These are phyloP conservation scores for Microcebus griseorufus DNA, from an alignment of 2,113 vertebrate species.

Conservation along the genomic window DNA sequence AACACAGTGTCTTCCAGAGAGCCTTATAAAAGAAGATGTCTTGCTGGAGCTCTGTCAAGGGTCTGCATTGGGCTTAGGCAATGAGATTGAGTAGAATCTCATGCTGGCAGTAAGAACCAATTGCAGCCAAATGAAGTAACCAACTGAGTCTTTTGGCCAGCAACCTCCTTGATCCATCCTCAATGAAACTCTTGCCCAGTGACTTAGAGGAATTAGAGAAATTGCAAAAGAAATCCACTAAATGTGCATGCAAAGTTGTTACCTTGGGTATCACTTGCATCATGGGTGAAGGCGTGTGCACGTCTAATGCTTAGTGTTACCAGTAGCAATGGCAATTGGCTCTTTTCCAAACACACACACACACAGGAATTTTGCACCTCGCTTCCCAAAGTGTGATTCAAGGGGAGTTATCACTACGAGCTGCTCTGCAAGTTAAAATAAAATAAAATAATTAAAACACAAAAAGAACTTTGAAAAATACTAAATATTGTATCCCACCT, in stretches of 20 bases:
- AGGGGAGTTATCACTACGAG: not conserved
- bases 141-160: not conserved
- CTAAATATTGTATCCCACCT: not conserved
- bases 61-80: not conserved
- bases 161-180: not conserved
- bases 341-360: not conserved
- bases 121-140: not conserved
- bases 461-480: conserved; percentile 9
- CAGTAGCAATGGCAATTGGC: not conserved
- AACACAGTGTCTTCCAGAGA: conserved; percentile 3
- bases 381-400: not conserved
- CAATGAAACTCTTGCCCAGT: not conserved
- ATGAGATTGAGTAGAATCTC: not conserved
- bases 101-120: not conserved
- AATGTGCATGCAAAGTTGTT: accelerated
- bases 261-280: not conserved
- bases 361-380: not conserved
- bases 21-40: not conserved
- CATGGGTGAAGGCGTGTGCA: not conserved
- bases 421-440: not conserved
- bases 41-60: not conserved
- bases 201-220: conserved; percentile 1
- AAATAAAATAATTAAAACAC: conserved; percentile 26
- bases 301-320: not conserved
- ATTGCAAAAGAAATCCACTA: not conserved